Percentiles rank a stretch among this genome's conserved stretches.
phyloP scores from a whole-genome alignment of 2,888 invertebrate species.

The Augiades crinisus region DNA sequence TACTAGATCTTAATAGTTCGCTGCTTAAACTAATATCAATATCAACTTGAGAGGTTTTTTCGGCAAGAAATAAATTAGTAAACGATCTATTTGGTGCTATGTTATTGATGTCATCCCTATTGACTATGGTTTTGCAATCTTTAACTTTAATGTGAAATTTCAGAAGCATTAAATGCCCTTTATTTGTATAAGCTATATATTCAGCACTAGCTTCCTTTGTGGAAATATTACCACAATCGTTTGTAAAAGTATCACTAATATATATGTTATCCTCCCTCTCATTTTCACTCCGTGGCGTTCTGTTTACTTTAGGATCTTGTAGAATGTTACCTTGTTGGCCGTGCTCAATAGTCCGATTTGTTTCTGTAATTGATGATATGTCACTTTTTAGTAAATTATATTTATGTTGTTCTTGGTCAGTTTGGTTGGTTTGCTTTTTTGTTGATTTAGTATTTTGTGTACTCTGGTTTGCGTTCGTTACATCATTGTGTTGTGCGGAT shows the following conservation, averaged over 20 bases:
- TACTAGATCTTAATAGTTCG: conserved; percentile 21
- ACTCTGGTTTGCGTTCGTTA: background rate
- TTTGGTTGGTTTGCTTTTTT: too few species aligned
- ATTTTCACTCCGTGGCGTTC: background rate
- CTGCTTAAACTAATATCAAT: conserved; percentile 33
- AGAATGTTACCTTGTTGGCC: background rate
- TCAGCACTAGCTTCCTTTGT: conserved; percentile 13
- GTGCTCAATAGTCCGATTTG: background rate
- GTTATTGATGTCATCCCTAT: conserved; percentile 20
- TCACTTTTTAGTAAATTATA: too few species aligned
- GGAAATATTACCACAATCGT: background rate
- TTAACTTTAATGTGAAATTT: conserved; percentile 52
- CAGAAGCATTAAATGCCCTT: conserved; percentile 48
- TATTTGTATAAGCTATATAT: conserved; percentile 39
- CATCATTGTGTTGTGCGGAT: conserved; percentile 6
- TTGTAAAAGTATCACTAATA: background rate
- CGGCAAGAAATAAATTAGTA: conserved; percentile 34
- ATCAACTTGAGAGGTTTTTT: conserved; percentile 44
- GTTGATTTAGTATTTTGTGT: too few species aligned
- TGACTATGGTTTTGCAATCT: conserved; percentile 32
- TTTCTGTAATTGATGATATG: too few species aligned
- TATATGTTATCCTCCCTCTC: background rate
- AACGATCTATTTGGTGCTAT: conserved; percentile 28
- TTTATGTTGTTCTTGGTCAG: too few species aligned
- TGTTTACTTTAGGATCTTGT: background rate